Percentiles rank a stretch among this genome's conserved stretches.
phyloP scores from a whole-genome alignment of 35 echinoderm and acorn worm genomes.

The Patiria miniata region DNA sequence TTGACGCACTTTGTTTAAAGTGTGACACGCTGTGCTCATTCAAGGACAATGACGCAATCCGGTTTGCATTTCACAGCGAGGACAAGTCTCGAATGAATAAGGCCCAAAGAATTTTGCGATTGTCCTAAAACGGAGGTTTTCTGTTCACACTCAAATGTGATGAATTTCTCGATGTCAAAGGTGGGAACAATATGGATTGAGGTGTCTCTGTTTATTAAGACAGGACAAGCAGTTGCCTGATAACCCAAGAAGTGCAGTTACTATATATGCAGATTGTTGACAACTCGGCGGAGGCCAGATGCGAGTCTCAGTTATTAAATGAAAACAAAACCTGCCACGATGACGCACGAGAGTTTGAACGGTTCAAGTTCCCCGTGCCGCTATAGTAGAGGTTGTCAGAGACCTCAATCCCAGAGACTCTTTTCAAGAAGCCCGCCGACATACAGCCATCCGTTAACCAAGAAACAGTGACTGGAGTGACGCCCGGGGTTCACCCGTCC shows the following conservation, averaged over 20 bases:
- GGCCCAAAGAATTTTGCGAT: too few relatives aligned
- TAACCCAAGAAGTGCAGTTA: neutral
- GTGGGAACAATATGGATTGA: constrained; percentile 28
- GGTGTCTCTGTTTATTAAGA: constrained; percentile 13
- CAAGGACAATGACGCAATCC: too few relatives aligned
- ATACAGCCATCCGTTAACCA: neutral
- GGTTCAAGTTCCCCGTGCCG: neutral
- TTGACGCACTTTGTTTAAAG: too few relatives aligned
- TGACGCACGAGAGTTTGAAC: neutral
- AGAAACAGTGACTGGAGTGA: neutral
- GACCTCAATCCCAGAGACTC: neutral
- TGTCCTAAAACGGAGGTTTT: too few relatives aligned
- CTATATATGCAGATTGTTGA: constrained; percentile 22
- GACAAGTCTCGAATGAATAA: too few relatives aligned
- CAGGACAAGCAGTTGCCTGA: neutral
- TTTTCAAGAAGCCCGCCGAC: neutral
- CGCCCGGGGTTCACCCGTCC: neutral
- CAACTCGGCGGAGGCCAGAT: neutral
- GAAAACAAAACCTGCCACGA: constrained; percentile 11
- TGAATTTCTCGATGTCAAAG: constrained; percentile 21
- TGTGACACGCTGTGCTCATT: too few relatives aligned
- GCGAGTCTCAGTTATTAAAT: neutral
- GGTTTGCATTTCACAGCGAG: too few relatives aligned
- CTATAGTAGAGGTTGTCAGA: neutral
- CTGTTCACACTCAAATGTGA: neutral